phyloP scores from a whole-genome alignment of 1,140 invertebrate species.

The Pemphigus obesinymphae region DNA sequence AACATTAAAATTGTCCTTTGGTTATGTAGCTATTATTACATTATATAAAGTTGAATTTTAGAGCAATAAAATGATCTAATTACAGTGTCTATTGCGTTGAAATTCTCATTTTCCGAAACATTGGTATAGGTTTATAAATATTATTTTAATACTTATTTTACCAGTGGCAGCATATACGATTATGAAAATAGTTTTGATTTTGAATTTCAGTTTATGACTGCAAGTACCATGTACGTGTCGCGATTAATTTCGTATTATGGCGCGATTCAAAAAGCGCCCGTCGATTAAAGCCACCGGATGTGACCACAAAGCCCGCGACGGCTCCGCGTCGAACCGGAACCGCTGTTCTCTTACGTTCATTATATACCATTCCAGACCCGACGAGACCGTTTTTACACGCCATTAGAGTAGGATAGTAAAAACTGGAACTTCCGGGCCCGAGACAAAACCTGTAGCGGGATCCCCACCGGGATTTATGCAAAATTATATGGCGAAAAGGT shows the following conservation, averaged over 20 bases:
- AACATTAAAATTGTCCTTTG: no score
- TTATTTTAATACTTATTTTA: no score
- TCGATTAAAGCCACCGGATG: conserved; percentile 10
- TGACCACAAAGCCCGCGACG: not conserved
- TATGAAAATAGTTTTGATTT: not conserved
- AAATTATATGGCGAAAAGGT: not conserved
- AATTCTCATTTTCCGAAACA: no score
- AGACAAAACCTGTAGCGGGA: not conserved
- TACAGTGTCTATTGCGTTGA: no score
- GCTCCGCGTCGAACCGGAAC: not conserved
- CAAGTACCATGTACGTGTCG: not conserved
- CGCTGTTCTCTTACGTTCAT: not conserved
- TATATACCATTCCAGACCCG: not conserved
- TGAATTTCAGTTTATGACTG: not conserved
- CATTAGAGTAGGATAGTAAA: not conserved
- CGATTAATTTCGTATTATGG: conserved; percentile 8
- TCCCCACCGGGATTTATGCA: not conserved
- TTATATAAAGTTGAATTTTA: no score
- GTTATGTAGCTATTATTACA: no score
- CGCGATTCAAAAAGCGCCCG: not conserved
- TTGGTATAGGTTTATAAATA: no score
- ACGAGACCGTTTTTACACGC: not conserved
- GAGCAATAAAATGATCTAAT: no score
- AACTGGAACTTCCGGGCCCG: not conserved
- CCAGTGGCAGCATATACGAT: no score